Percentiles rank a stretch among this genome's conserved stretches.
Conservation (phyloP, 2,888 invertebrate species). For the Danaus chrysippus region DNA sequence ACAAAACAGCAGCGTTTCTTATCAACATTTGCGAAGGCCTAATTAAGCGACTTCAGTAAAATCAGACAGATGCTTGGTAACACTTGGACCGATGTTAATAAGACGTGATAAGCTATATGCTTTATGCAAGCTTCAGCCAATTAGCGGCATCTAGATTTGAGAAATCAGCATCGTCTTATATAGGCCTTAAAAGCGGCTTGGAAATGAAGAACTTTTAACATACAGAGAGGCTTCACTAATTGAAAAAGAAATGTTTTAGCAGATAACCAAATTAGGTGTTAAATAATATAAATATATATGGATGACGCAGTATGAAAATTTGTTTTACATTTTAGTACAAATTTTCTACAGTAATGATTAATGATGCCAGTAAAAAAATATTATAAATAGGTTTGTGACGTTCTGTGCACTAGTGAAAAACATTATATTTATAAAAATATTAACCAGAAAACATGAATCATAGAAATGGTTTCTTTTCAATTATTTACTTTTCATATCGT, state of each 20-base stretch:
- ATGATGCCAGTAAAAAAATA: too few species aligned
- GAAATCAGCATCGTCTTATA: background rate
- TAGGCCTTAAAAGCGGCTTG: background rate
- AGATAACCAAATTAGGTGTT: too few species aligned
- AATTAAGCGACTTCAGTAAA: background rate
- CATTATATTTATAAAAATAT: background rate
- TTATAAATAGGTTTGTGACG: too few species aligned
- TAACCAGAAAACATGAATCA: background rate
- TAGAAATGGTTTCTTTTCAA: background rate
- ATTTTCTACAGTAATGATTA: too few species aligned
- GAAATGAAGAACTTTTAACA: background rate
- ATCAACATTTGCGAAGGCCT: background rate
- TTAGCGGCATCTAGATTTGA: background rate
- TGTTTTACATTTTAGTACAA: too few species aligned
- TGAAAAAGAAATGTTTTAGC: too few species aligned
- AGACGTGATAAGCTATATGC: conserved; percentile 4
- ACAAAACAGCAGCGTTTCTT: background rate
- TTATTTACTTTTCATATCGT: background rate
- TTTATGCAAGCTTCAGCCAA: conserved; percentile 5
- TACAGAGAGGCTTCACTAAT: background rate
- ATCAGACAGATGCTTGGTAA: conserved; percentile 2
- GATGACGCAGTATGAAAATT: too few species aligned
- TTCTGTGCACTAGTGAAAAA: too few species aligned
- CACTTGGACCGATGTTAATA: conserved; percentile 6
- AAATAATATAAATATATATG: too few species aligned